Percentiles rank a stretch among this genome's conserved stretches.
These are phyloP conservation scores for Drosophila colorata DNA, from an alignment of 2,888 invertebrate genomes.

Conservation along the genomic window DNA sequence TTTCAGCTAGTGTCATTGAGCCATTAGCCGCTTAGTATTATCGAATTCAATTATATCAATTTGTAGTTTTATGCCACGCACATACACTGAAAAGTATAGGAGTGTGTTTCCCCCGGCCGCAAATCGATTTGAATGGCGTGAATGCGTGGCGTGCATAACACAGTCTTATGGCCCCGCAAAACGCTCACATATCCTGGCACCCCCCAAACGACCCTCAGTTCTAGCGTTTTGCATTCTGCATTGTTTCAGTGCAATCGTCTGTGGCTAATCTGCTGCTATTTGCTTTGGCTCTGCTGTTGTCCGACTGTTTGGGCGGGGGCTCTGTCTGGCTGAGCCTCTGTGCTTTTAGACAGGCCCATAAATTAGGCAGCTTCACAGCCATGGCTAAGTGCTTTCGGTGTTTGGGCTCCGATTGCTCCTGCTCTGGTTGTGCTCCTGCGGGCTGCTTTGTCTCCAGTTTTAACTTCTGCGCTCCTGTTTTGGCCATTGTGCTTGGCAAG, in stretches of 20 bases:
- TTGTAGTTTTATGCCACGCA: constrained; percentile 31
- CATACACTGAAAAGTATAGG: neutral
- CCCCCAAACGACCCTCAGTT: neutral
- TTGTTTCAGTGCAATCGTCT: constrained; percentile 79
- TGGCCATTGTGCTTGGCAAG: constrained; percentile 53
- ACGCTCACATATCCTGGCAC: constrained; percentile 15
- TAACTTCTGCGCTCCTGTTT: constrained; percentile 15
- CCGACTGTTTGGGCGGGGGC: neutral
- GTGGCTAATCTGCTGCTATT: constrained; percentile 75
- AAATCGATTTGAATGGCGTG: constrained; percentile 48
- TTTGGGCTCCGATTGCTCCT: constrained; percentile 37
- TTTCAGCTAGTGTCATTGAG: constrained; percentile 22
- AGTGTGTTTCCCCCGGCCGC: constrained; percentile 20
- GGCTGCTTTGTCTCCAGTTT: constrained; percentile 33
- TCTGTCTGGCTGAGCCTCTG: constrained; percentile 34
- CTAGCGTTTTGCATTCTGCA: constrained; percentile 41
- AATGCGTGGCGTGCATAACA: constrained; percentile 53
- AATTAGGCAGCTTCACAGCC: constrained; percentile 63
- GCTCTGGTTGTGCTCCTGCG: neutral
- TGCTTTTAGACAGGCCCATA: constrained; percentile 66
- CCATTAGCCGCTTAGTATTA: constrained; percentile 14
- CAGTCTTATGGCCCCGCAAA: constrained; percentile 31
- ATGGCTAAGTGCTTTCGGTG: constrained; percentile 70
- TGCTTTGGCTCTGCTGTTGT: constrained; percentile 37
- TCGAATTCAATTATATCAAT: constrained; percentile 40